Percentiles rank a stretch among this genome's conserved stretches.
phyloP scores from a whole-genome alignment of 2,113 vertebrate species.

The Cisticola juncidis region DNA sequence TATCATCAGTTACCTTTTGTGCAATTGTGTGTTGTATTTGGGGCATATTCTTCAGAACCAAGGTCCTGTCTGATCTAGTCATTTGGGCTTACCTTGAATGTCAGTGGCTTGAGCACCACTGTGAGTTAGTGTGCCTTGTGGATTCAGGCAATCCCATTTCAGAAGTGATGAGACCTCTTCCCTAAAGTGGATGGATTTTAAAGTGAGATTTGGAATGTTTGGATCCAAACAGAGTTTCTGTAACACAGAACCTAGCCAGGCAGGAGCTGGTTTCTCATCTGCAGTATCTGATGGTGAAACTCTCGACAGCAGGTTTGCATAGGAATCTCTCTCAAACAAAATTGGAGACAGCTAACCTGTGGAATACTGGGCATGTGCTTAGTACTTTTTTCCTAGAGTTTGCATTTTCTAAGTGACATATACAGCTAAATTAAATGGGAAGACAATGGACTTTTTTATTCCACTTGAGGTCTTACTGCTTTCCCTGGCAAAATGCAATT shows the following conservation, averaged over 20 bases:
- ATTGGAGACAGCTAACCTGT: neutral
- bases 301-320: neutral
- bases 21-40: accelerated
- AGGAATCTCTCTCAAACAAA: neutral
- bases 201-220: neutral
- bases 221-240: neutral
- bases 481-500: slow-evolving; percentile 1
- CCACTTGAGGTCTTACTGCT: neutral
- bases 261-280: neutral
- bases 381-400: neutral
- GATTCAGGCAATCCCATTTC: neutral
- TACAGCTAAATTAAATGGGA: neutral
- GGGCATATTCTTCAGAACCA: neutral
- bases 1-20: neutral
- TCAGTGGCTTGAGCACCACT: neutral
- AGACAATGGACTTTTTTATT: neutral
- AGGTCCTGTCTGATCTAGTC: neutral
- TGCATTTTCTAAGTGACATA: neutral
- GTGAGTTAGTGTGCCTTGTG: neutral
- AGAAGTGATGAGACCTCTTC: neutral
- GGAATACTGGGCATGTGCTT: neutral
- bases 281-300: neutral
- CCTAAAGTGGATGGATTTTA: neutral
- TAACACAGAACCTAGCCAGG: neutral
- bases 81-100: neutral